Evolutionary conservation across 2,113 vertebrate species (phyloP).

Genomic region (Ammospiza caudacuta): DNA sequence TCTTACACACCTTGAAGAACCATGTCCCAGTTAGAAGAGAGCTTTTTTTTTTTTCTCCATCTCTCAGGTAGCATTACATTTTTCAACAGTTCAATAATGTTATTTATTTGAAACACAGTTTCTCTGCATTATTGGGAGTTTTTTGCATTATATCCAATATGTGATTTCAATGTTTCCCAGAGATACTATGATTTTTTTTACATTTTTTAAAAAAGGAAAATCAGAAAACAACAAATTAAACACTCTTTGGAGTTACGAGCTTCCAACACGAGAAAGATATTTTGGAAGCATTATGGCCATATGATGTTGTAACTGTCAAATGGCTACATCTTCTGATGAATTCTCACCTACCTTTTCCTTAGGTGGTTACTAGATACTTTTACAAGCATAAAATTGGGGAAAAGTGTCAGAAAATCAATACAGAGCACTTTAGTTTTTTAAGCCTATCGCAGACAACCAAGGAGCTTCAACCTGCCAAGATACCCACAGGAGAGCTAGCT

Average conservation of each 20-base stretch:
- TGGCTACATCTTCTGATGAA: background rate
- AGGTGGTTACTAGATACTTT: background rate
- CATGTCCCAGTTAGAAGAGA: background rate
- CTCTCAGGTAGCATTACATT: background rate
- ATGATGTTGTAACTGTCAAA: background rate
- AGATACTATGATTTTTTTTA: background rate
- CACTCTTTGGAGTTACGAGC: background rate
- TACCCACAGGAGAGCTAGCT: background rate
- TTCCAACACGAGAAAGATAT: background rate
- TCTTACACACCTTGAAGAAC: background rate
- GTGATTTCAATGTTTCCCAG: background rate
- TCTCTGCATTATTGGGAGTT: background rate
- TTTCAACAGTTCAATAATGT: background rate
- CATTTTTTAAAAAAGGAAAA: background rate
- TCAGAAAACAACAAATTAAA: background rate
- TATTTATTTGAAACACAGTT: background rate
- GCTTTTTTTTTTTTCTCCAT: background rate
- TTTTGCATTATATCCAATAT: background rate
- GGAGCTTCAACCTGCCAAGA: background rate
- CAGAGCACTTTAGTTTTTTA: background rate
- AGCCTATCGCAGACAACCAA: background rate
- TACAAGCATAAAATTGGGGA: background rate
- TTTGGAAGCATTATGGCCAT: background rate
- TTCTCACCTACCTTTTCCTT: background rate
- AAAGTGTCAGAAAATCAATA: background rate